Evolutionary conservation across 2,113 vertebrate species (phyloP).

Genomic region (Poeciliopsis turrubarensis): DNA sequence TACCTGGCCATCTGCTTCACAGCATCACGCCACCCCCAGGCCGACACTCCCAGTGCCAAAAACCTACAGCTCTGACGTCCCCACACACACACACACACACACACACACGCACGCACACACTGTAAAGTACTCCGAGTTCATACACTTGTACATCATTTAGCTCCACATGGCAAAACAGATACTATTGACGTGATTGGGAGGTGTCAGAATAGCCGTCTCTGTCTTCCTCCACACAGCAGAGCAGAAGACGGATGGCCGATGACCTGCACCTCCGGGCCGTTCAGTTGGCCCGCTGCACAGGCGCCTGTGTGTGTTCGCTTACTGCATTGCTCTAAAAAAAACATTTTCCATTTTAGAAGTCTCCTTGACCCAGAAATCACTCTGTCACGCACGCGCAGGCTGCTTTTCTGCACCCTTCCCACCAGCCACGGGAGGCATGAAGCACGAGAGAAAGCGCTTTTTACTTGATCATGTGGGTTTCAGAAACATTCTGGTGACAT

Average conservation of each 20-base stretch:
- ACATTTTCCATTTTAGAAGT: constrained; percentile 67
- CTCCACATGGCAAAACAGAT: background rate
- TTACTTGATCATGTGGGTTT: constrained; percentile 1
- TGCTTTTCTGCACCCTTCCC: constrained; percentile 48
- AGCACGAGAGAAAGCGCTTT: constrained; percentile 25
- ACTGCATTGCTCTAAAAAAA: constrained; percentile 67
- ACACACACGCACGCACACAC: background rate
- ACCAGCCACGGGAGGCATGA: constrained; percentile 51
- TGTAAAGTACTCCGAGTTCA: constrained; percentile 10
- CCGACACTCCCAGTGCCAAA: constrained; percentile 61
- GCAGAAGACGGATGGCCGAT: constrained; percentile 52
- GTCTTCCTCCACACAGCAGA: constrained; percentile 42
- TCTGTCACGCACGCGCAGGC: constrained; percentile 10
- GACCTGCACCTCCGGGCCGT: constrained; percentile 45
- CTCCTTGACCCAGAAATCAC: constrained; percentile 81
- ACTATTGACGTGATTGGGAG: background rate
- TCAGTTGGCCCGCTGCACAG: constrained; percentile 28
- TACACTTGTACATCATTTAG: constrained; percentile 2
- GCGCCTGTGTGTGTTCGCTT: constrained; percentile 39
- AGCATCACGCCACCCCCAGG: constrained; percentile 64
- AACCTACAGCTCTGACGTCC: constrained; percentile 67
- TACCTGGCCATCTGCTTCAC: constrained; percentile 79
- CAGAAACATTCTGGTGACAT: background rate
- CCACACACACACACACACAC: background rate
- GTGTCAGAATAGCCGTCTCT: constrained; percentile 27